Base-by-base conservation (phyloP, 2,888 invertebrate species). In the Ditylenchus weischeri region DNA sequence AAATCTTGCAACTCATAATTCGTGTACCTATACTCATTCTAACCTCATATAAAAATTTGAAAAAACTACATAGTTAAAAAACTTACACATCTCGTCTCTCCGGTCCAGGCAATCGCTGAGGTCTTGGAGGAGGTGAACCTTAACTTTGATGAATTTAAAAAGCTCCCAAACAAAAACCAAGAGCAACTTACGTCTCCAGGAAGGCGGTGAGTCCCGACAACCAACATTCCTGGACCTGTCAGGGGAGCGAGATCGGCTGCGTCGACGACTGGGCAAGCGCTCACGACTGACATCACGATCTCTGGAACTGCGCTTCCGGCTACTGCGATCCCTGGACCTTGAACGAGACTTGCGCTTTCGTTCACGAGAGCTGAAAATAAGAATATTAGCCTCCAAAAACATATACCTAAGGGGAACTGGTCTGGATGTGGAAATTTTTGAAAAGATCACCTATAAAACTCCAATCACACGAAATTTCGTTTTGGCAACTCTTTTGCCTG, bases 61-160 rank as follows among this genome's bases (percentile, higher is more conserved):
- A 35, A 21, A 47, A 23, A 36, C n/a, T 36, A 47, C 48, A 13
- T 5, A 43, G 15, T 43, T 15, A 54, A 48, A 54, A 29, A 51
- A 72, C 77, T 74, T 70, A 77, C 70, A 83, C 83, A 68, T 83
- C 83, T n/a, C 83, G 75, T 29, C 83, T 74, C 69, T 83, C 83
- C 1, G 83, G 83, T 18, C 83, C 65, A 91, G 93, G 77, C 92
- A 88, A 81, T 93, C 94, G 78, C 91, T 88, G 82, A 54, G 21
- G 29, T 29, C 69, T 59, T 36, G 60, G 65, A 6, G 64, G 67
- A 6, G 69, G 71, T 18, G 68, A 63, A 10, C 68, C 57, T 10
- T 69, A 65, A 71, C 18, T 38, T 57, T 18, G 61, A 49, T n/a
- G 7, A 11, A 19, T 29, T 1, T 59, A 54, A 54, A 10, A 13